Evolutionary conservation across 2,797 vertebrate species (phyloP).

Genomic region (Propithecus perrieri): DNA sequence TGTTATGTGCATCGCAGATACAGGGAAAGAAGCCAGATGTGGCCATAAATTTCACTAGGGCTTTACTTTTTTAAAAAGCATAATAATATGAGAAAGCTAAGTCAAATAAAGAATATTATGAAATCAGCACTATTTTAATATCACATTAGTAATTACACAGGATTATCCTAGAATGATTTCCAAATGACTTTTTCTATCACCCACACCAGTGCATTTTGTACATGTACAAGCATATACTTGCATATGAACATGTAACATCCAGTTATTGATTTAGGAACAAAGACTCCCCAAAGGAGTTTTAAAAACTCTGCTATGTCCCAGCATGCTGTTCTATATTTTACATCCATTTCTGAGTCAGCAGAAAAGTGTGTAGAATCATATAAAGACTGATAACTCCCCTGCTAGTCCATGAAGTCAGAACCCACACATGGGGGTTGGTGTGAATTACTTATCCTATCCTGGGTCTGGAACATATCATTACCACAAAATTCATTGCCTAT

Average conservation of each 20-base stretch:
- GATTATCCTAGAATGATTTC: slow-evolving; percentile 63
- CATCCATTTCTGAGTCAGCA: slow-evolving; percentile 65
- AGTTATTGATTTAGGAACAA: slow-evolving; percentile 64
- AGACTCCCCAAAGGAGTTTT: slow-evolving; percentile 66
- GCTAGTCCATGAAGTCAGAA: slow-evolving; percentile 65
- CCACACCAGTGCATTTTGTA: slow-evolving; percentile 25
- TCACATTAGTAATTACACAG: slow-evolving; percentile 56
- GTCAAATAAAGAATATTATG: slow-evolving; percentile 64
- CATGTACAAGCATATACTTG: slow-evolving; percentile 53
- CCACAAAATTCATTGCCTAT: slow-evolving; percentile 57
- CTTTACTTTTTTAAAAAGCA: slow-evolving; percentile 8
- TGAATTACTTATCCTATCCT: slow-evolving; percentile 54
- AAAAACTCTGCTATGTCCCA: slow-evolving; percentile 41
- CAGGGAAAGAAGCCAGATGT: slow-evolving; percentile 1
- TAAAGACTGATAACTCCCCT: slow-evolving; percentile 61
- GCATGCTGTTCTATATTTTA: slow-evolving; percentile 46
- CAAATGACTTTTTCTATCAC: slow-evolving; percentile 62
- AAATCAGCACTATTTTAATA: slow-evolving; percentile 69
- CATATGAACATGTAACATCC: slow-evolving; percentile 27
- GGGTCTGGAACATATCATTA: slow-evolving; percentile 71
- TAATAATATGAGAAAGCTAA: slow-evolving; percentile 51
- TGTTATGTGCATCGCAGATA: neutral
- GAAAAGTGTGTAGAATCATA: slow-evolving; percentile 37
- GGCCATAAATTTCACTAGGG: slow-evolving; percentile 27
- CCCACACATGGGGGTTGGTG: slow-evolving; percentile 37